Conservation (phyloP, 2,113 vertebrate species). For the Misgurnus anguillicaudatus region DNA sequence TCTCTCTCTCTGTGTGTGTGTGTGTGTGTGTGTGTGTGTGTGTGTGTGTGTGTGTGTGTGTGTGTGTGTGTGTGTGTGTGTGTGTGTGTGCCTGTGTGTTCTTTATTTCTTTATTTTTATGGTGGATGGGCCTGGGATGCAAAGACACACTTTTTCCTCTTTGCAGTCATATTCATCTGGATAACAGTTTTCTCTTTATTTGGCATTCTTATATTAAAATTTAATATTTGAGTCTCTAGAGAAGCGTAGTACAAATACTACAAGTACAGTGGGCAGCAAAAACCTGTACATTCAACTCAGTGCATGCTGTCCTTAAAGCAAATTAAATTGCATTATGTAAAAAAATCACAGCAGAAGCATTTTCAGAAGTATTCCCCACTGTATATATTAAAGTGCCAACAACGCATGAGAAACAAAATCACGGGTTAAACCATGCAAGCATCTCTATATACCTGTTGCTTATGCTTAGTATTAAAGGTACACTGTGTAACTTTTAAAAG, state of each 20-base stretch:
- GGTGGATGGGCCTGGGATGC: background rate
- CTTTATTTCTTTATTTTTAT: conserved; percentile 10
- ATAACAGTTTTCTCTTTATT: background rate
- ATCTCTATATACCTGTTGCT: no score
- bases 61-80: background rate
- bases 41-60: background rate
- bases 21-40: background rate
- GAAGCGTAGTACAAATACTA: background rate
- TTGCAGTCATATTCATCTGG: background rate
- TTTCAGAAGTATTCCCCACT: no score
- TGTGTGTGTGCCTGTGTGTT: no score
- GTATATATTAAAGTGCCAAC: no score
- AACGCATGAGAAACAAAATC: no score
- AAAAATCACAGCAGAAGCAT: no score
- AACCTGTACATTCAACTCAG: background rate
- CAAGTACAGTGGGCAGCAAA: background rate
- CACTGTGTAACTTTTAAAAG: no score
- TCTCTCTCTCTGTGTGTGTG: conserved; percentile 46
- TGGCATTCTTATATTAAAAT: background rate
- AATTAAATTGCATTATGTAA: no score
- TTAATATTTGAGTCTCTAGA: background rate
- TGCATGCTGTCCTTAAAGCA: no score
- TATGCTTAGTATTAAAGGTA: no score
- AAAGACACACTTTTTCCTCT: background rate
- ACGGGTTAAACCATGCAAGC: no score